Conservation (phyloP, 1,140 invertebrate species). For the Sycophila sp. region DNA sequence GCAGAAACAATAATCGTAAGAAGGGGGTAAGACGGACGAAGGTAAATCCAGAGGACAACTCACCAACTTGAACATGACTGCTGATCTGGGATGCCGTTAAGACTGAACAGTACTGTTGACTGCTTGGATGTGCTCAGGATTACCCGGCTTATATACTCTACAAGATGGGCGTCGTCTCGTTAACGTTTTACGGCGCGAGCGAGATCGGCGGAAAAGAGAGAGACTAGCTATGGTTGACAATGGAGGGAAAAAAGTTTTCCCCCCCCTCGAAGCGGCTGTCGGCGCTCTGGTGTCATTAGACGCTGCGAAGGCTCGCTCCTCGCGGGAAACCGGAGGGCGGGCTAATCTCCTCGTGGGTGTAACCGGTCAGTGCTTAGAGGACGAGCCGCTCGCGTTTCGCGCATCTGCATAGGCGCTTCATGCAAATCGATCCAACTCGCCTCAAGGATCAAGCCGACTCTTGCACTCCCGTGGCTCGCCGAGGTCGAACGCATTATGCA, state of each 20-base stretch:
- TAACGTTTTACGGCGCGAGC: not conserved
- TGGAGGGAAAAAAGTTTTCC: slow-evolving; percentile 44
- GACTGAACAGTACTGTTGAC: slow-evolving; percentile 53
- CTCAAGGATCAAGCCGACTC: not conserved
- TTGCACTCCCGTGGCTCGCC: not conserved
- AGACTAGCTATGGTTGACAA: slow-evolving; percentile 36
- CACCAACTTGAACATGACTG: slow-evolving; percentile 60
- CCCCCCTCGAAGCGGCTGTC: slow-evolving; percentile 13
- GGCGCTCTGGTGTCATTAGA: slow-evolving; percentile 1
- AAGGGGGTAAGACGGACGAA: too few relatives aligned
- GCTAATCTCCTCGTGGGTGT: not conserved
- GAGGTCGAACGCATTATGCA: slow-evolving; percentile 3
- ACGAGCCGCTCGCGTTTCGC: not conserved
- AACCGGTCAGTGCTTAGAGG: too few relatives aligned
- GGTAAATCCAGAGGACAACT: slow-evolving; percentile 42
- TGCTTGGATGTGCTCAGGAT: slow-evolving; percentile 45
- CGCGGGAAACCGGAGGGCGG: slow-evolving; percentile 12
- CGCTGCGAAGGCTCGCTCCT: slow-evolving; percentile 14
- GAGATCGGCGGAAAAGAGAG: slow-evolving; percentile 32
- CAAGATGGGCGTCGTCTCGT: not conserved
- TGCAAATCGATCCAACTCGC: not conserved
- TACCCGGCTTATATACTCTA: slow-evolving; percentile 55
- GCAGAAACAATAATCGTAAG: too few relatives aligned
- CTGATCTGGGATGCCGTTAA: slow-evolving; percentile 35
- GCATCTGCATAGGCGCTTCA: not conserved